Evolutionary conservation across 2,888 invertebrate species (phyloP).

Genomic region (Drosophila cognata): DNA sequence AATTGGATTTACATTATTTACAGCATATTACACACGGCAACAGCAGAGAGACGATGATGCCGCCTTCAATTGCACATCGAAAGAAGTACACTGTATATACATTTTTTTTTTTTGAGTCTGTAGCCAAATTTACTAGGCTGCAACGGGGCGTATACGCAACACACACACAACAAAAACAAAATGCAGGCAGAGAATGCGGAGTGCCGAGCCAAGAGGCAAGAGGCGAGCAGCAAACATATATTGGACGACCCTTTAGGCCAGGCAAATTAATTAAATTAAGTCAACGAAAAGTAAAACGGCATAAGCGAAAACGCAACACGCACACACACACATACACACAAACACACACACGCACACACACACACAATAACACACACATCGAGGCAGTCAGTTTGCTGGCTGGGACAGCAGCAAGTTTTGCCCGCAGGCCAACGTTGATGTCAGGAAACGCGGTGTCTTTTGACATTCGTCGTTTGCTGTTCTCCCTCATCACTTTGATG

Average conservation of each 20-base stretch:
- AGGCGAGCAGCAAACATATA: slow-evolving; percentile 40
- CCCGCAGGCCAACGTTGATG: slow-evolving; percentile 59
- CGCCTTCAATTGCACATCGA: slow-evolving; percentile 33
- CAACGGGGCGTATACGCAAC: slow-evolving; percentile 68
- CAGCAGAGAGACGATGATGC: slow-evolving; percentile 8
- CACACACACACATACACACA: slow-evolving; percentile 20
- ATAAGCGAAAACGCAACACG: slow-evolving; percentile 62
- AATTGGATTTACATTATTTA: slow-evolving; percentile 80
- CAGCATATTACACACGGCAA: slow-evolving; percentile 66
- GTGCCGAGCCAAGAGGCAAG: slow-evolving; percentile 17
- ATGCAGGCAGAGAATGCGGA: slow-evolving; percentile 27
- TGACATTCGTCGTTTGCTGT: slow-evolving; percentile 66
- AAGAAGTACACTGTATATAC: slow-evolving; percentile 27
- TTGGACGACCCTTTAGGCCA: slow-evolving; percentile 73
- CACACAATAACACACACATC: slow-evolving; percentile 17
- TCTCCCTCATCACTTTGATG: slow-evolving; percentile 59
- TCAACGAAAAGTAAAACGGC: slow-evolving; percentile 80
- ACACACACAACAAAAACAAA: slow-evolving; percentile 52
- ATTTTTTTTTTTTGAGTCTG: slow-evolving; percentile 15
- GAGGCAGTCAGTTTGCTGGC: slow-evolving; percentile 25
- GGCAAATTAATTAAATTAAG: slow-evolving; percentile 79
- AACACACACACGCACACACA: slow-evolving; percentile 21
- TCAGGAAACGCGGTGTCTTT: slow-evolving; percentile 56
- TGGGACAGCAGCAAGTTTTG: slow-evolving; percentile 50
- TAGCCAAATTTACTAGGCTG: slow-evolving; percentile 39